Evolutionary conservation across 2,888 invertebrate species (phyloP), one percentile per base, ranked within the genome.

Genomic region (Chirona hameri): DNA sequence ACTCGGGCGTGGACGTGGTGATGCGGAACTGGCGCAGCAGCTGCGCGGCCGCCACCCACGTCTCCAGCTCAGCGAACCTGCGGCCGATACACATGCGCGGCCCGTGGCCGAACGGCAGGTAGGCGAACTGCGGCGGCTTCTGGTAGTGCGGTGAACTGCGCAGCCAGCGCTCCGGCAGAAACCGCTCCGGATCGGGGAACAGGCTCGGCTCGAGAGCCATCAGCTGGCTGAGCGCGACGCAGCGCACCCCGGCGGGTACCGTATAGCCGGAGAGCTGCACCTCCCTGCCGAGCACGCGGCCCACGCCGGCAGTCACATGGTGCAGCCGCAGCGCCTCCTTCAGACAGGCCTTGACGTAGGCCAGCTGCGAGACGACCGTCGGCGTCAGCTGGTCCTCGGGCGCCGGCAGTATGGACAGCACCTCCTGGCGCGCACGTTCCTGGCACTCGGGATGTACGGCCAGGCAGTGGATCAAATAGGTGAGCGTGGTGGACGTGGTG

Each of bases 101-200:
- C 0, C 89, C 89, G 84, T 88, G 87, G 29, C 89, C 88, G 85
- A 89, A 89, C 10, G 89, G 89, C 15, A 87, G 85, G 27, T 89
- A 86, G 14, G 88, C 85, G 84, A 88, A 89, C 0, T 89, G 89
- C 83, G 89, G 88, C 15, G 87, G 86, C 14, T 76, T 76, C 15
- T 31, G 7, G 24, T 76, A 76, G 21, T 46, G 39, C 3, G 46
- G 60, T 10, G 82, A 83, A 9, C 81, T 82, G 14, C 88, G 84
- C 18, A 89, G 82, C 90, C 90, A 90, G 80, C 90, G 85, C 84
- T 89, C 88, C 0, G 89, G 89, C 15, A 85, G 81, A 84, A 87
- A 89, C 5, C 83, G 83, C 18, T 86, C 85, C 7, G 88, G 87
- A 10, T 87, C 86, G 1, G 85, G 82, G 83, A 88, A 88, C 82